Evolutionary conservation across 2,113 vertebrate genomes (phyloP).

Genomic region (Axis porcinus): DNA sequence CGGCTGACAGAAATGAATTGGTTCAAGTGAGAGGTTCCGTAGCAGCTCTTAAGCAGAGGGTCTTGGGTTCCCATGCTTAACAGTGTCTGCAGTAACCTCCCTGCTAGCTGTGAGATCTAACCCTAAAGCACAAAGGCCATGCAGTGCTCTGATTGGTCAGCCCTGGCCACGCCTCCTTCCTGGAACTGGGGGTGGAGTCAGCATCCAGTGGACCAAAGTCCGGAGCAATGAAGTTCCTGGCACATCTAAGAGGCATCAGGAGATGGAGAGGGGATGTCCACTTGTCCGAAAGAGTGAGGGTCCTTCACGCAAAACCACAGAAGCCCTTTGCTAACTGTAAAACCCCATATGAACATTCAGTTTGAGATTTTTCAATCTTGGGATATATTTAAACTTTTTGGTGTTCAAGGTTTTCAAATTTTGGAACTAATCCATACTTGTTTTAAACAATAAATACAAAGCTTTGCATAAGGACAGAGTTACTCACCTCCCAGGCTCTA

Average conservation of each 20-base stretch:
- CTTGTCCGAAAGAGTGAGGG: too few species aligned
- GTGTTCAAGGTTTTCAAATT: neutral
- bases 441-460: neutral
- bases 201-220: neutral
- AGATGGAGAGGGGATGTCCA: fast-evolving
- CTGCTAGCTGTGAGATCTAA: neutral
- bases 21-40: neutral
- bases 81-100: fast-evolving
- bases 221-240: fast-evolving
- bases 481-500: neutral
- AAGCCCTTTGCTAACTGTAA: too few species aligned
- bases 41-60: too few species aligned
- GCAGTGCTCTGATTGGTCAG: neutral
- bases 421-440: neutral
- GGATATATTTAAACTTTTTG: neutral
- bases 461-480: neutral
- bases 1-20: neutral
- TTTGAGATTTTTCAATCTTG: neutral
- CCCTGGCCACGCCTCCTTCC: neutral
- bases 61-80: neutral
- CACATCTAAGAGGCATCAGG: neutral
- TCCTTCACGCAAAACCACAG: fast-evolving
- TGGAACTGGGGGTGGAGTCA: neutral
- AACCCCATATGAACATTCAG: fast-evolving
- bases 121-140: neutral